Evolutionary conservation across 2,113 vertebrate species (phyloP), one percentile per base, ranked within the genome.

Genomic region (Casuarius casuarius): DNA sequence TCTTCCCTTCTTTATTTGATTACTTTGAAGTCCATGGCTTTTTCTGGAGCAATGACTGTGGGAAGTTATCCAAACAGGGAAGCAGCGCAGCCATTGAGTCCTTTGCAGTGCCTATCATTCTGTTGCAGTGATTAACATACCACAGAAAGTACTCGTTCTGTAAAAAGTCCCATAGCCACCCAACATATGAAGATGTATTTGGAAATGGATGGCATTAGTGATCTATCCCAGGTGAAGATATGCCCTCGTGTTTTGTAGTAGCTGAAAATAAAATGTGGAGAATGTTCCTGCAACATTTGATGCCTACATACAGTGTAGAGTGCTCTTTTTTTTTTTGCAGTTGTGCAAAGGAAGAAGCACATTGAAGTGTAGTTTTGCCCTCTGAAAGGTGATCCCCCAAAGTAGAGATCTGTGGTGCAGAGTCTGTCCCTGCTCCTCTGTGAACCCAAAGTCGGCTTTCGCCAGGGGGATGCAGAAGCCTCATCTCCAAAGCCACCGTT

Each of bases 401-500:
- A 29, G 42, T 31, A 56, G 52, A 6, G 17, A 11, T 48, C 49
- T 14, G 26, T 29, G 26, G 26, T 28, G 26, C 51, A 28, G n/a
- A 19, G 35, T 26, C 29, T 62, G 19, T 63, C 44, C 6, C 9
- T 11, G 40, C 58, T 49, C 18, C 33, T 49, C 12, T 10, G 23
- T 35, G 44, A 77, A 77, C 20, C 28, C 19, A 49, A 35, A 16
- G 35, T 10, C n/a, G 33, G 42, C 38, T 46, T 18, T 23, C 48
- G 11, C n/a, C 10, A 21, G 31, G 12, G 35, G 46, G 42, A n/a
- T 70, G 10, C 13, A 31, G 92, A 46, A 76, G 3, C 26, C 58
- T 81, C 13, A 9, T 63, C 7, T 33, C 17, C 0, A 0, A 16
- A 29, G 25, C 0, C 1, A 28, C 33, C 11, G 19, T 12, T 72